Percentiles rank a stretch among this genome's conserved stretches.
These are phyloP conservation scores for Callocephalon fimbriatum DNA, from an alignment of 2,113 vertebrate genomes.

Conservation along the genomic window DNA sequence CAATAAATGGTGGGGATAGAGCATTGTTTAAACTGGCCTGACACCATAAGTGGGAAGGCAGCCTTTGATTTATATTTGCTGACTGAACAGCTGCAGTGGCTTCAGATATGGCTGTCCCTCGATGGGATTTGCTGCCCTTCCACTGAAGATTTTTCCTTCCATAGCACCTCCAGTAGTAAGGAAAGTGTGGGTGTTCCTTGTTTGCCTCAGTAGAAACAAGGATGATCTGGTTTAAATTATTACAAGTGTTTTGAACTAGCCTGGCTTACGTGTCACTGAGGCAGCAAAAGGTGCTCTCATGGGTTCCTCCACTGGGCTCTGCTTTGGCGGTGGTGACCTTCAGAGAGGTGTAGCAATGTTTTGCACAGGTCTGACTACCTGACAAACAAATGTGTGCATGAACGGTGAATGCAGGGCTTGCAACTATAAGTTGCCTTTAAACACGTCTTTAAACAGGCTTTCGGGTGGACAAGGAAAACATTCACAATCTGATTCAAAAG, in stretches of 20 bases:
- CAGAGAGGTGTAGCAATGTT: not conserved
- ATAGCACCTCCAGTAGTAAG: not conserved
- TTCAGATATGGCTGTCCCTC: not conserved
- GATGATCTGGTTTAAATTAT: not conserved
- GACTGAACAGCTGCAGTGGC: not conserved
- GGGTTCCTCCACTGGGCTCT: not conserved
- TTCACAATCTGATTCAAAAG: not conserved
- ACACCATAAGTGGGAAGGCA: not conserved
- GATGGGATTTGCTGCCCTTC: not conserved
- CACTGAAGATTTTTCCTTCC: not conserved
- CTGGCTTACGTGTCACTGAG: fast-evolving
- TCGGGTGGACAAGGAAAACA: not conserved
- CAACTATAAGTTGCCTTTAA: not conserved
- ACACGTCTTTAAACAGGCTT: not conserved
- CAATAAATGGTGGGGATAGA: not conserved
- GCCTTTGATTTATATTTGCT: not conserved
- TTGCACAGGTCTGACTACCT: not conserved
- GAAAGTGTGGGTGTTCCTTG: not conserved
- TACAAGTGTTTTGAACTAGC: not conserved
- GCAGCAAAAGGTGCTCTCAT: not conserved
- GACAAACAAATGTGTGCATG: not conserved
- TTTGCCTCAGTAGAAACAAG: not conserved
- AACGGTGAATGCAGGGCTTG: not conserved
- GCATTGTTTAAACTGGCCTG: not conserved
- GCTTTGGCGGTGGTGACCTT: not conserved